Base-by-base conservation (phyloP, 2,888 invertebrate species). In the Mesoligia furuncula region DNA sequence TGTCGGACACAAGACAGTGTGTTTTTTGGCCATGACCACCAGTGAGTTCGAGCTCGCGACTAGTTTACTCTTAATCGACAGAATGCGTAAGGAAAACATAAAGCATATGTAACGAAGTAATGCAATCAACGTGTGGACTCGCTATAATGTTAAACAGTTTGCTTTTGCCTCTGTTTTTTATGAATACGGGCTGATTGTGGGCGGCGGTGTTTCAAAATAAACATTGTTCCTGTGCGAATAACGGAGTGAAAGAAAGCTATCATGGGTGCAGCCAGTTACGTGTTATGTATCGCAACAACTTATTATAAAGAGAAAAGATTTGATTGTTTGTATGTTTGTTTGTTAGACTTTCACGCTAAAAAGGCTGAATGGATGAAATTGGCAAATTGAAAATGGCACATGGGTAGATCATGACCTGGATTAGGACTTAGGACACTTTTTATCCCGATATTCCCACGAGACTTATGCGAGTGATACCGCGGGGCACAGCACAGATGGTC, bases 31-130 rank as follows among this genome's bases (percentile, higher is more conserved):
- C n/a, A n/a, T n/a, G n/a, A n/a, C n/a, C n/a, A n/a, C n/a, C n/a
- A n/a, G n/a, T n/a, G n/a, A n/a, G n/a, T n/a, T n/a, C n/a, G n/a
- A n/a, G n/a, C n/a, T n/a, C n/a, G n/a, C n/a, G n/a, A n/a, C n/a
- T n/a, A n/a, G n/a, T n/a, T n/a, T n/a, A n/a, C n/a, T n/a, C n/a
- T n/a, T n/a, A n/a, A n/a, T 70, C 64, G 62, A 61, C 64, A 20
- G 31, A 74, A 75, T 79, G n/a, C 59, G n/a, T 27, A 36, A 59
- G 24, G 13, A 75, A 27, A 81, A 31, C 65, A 15, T 42, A 54
- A 80, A 73, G 5, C 27, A 76, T 59, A 17, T 59, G 51, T 59
- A 82, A 81, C 27, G 42, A 45, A 76, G 76, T 66, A 81, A 76
- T 76, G 82, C 51, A 79, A 82, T 82, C 24, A 76, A 27, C 20